Base-by-base conservation (phyloP, 2,113 vertebrate genomes). In the Saguinus midas region DNA sequence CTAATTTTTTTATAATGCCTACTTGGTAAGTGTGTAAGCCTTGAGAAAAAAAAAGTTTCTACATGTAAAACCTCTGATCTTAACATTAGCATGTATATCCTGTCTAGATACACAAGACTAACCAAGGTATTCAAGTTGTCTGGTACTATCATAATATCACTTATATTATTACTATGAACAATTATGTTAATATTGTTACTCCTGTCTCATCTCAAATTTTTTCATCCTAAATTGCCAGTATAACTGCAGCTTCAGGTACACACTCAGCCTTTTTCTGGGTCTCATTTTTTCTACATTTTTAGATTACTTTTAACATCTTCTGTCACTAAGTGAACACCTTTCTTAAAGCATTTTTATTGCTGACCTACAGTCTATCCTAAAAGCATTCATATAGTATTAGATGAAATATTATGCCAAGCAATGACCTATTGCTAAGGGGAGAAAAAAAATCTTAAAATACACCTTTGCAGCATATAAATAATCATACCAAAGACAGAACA, bases 201-300 rank as follows among this genome's bases (percentile, higher is more conserved):
- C 23, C 45, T 93, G n/a, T 81, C 21, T 87, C 72, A 93, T 57
- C 52, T 87, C 86, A 81, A 95, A 50, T 88, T 88, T 85, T 95
- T 21, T 40, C 37, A 43, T 27, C 25, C 8, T 90, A 87, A 87
- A 32, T 32, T 85, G 16, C 91, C 58, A 20, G 20, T 45, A 85
- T 91, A 86, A 89, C 52, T 89, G 81, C 18, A 89, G 83, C 21
- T 50, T 40, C 43, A n/a, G n/a, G 25, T 84, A 87, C 29, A 83
- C n/a, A 80, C 37, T 82, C 45, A 88, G 6, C 11, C 52, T 84
- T 17, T 64, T 95, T 90, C 37, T 58, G 48, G 25, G 37, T 57
- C 25, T 58, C 73, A 58, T 80, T 25, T 40, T 37, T 86, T 72
- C 12, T 7, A 79, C 12, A 75, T 61, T 89, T 82, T 55, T 35